phyloP scores from a whole-genome alignment of 2,888 invertebrate genomes.

The Aspidiotus rigidus region DNA sequence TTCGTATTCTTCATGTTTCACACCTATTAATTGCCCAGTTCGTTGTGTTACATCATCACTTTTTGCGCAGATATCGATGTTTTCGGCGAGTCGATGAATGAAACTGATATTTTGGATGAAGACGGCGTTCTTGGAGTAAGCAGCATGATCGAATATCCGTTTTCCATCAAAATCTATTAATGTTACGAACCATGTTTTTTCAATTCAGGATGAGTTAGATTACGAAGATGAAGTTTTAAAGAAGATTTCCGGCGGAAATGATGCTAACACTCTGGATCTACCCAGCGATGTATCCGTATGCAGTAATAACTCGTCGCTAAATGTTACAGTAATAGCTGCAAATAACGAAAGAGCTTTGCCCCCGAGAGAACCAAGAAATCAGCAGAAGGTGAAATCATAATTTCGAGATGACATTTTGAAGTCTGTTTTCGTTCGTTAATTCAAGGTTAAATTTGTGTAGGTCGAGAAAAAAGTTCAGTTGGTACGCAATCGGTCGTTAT shows the following conservation, averaged over 20 bases:
- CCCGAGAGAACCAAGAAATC: conserved; percentile 11
- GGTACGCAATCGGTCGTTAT: conserved; percentile 23
- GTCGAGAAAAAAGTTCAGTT: conserved; percentile 26
- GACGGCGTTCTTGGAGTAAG: conserved; percentile 49
- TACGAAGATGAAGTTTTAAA: conserved; percentile 31
- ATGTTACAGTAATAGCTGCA: conserved; percentile 25
- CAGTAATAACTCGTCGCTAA: conserved; percentile 20
- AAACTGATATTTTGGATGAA: conserved; percentile 45
- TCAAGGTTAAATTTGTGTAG: background rate
- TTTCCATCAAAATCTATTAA: background rate
- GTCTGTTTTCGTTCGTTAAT: background rate
- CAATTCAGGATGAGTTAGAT: conserved; percentile 34
- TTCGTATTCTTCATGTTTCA: background rate
- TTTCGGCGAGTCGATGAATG: conserved; percentile 45
- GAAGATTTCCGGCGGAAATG: conserved; percentile 10
- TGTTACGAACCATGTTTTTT: conserved; percentile 19
- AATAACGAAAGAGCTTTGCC: conserved; percentile 23
- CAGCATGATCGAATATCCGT: conserved; percentile 20
- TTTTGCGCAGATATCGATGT: conserved; percentile 40
- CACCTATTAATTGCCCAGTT: background rate
- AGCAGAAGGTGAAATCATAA: conserved; percentile 10
- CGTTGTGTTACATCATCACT: background rate
- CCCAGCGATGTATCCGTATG: conserved; percentile 20
- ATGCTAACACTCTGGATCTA: conserved; percentile 18
- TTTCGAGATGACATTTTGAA: background rate